These are phyloP conservation scores for Carduelis carduelis DNA, from an alignment of 2,797 vertebrate species.

Conservation along the genomic window DNA sequence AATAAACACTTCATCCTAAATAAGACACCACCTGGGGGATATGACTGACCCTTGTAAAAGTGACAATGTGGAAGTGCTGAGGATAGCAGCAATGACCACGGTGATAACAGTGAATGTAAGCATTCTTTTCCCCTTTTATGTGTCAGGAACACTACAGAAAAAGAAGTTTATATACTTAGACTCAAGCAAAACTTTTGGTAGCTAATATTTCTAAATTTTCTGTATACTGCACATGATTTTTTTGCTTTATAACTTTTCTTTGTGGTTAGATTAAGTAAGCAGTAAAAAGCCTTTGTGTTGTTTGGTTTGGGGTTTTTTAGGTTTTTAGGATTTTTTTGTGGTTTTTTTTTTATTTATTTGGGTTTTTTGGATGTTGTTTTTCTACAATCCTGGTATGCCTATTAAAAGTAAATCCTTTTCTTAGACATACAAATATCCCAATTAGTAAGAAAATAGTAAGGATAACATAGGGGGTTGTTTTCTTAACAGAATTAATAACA, in stretches of 20 bases:
- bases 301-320: rapidly evolving
- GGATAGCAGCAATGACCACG: neutral
- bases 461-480: neutral
- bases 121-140: neutral
- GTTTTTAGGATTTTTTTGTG: rapidly evolving
- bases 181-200: neutral
- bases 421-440: neutral
- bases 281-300: neutral
- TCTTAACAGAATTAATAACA: neutral
- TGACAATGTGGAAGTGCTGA: neutral
- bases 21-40: neutral
- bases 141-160: neutral
- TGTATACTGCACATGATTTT: neutral
- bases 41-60: neutral
- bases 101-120: neutral
- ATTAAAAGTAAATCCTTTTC: neutral
- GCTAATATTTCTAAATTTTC: neutral
- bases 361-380: neutral
- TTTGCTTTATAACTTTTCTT: neutral
- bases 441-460: neutral
- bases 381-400: neutral
- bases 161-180: neutral
- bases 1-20: neutral
- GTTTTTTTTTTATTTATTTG: neutral
- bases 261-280: neutral